Evolutionary conservation across 2,888 invertebrate genomes (phyloP), one percentile per base, ranked within the genome.

Genomic region (Sericinus montela): DNA sequence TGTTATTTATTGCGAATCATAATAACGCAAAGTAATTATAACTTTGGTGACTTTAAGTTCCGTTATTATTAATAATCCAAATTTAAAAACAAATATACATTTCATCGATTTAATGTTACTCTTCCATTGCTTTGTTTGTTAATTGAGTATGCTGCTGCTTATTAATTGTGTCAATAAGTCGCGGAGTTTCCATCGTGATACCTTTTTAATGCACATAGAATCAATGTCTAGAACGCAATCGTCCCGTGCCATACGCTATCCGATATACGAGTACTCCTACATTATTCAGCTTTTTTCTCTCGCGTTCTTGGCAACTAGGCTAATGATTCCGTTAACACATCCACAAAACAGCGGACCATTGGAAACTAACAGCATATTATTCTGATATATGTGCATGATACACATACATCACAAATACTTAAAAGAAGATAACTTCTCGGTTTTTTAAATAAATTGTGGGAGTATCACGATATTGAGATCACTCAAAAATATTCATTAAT

Each of bases 261-360:
- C 43, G 28, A 54, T 63, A 58, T 57, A 19, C 19, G 19, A 19
- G 19, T 19, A 61, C 65, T 64, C 60, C 65, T 72, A 67, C 72
- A 81, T 81, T 76, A 84, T 84, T 79, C 80, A 78, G 67, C 72
- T 82, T 83, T 81, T 83, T 83, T 75, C 76, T 75, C 76, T 73
- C 76, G 75, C 70, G 69, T 75, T 80, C 73, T 65, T 65, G 56
- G 59, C 72, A 86, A 78, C 75, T 84, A 70, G 87, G 84, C 80
- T 85, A 84, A 80, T 81, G 83, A 83, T 80, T 78, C 84, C 87
- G 86, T 85, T 86, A 85, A 75, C 77, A 70, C 78, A 80, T 81
- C 76, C 76, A 84, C 80, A 78, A 81, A 84, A 83, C 81, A 80
- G 63, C 64, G 65, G 70, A 65, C 75, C 66, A 84, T 74, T 73